Conservation (phyloP, 2,113 vertebrate genomes). For the Microtus oregoni region DNA sequence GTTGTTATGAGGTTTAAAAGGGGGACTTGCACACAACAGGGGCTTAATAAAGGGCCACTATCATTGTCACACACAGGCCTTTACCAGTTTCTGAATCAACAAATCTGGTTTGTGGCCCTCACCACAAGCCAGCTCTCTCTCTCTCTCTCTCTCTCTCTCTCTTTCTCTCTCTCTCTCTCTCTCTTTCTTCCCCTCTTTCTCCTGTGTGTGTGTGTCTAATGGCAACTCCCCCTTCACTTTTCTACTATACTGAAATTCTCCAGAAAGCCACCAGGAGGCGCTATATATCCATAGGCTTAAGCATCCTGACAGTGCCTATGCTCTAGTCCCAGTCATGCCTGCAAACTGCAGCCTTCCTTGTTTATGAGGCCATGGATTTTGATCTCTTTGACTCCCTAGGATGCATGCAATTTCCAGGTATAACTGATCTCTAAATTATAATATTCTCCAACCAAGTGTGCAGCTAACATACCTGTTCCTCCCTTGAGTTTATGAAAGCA, state of each 20-base stretch:
- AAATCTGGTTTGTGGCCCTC: background rate
- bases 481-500: conserved; percentile 92
- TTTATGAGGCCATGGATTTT: conserved; percentile 17
- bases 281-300: background rate
- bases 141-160: background rate
- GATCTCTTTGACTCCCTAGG: conserved; percentile 36
- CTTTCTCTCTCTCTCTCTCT: background rate
- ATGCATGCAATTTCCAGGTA: conserved; percentile 50
- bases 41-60: background rate
- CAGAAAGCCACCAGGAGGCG: background rate
- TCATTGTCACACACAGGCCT: background rate
- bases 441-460: conserved; percentile 53
- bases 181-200: no score
- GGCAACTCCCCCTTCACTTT: background rate
- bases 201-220: background rate
- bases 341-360: background rate
- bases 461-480: conserved; percentile 91
- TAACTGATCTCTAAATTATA: conserved; percentile 62
- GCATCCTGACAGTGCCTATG: background rate
- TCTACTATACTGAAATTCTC: background rate
- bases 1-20: background rate
- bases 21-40: background rate
- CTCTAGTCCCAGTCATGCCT: background rate
- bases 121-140: rapidly evolving
- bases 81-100: background rate